These are phyloP conservation scores for Ellobium chinense DNA, from an alignment of 2,888 invertebrate species.

Conservation along the genomic window DNA sequence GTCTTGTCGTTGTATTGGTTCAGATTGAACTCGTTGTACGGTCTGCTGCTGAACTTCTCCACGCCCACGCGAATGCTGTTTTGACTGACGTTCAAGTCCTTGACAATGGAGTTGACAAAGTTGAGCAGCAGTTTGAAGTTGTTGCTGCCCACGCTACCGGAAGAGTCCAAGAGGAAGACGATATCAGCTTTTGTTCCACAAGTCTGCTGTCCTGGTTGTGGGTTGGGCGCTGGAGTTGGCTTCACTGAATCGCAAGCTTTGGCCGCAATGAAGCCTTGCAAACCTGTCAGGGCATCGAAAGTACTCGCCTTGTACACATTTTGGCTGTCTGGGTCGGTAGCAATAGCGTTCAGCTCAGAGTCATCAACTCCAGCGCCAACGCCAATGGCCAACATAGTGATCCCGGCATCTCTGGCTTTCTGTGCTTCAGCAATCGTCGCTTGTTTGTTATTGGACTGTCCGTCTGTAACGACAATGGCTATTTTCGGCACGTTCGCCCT, in stretches of 20 bases:
- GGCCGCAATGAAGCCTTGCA: constrained; percentile 60
- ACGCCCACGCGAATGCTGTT: constrained; percentile 64
- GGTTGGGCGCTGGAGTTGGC: background rate
- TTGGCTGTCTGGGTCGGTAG: constrained; percentile 51
- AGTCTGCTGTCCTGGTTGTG: constrained; percentile 41
- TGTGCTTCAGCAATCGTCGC: constrained; percentile 40
- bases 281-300: constrained; percentile 65
- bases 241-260: constrained; percentile 60
- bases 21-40: constrained; percentile 68
- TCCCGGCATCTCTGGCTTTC: background rate
- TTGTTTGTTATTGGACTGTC: constrained; percentile 60
- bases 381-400: constrained; percentile 8
- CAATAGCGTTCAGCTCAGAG: background rate
- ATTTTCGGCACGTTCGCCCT: constrained; percentile 65
- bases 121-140: constrained; percentile 66
- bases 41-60: constrained; percentile 65
- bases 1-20: constrained; percentile 61
- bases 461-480: constrained; percentile 68
- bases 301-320: constrained; percentile 70
- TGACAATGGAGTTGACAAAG: constrained; percentile 63
- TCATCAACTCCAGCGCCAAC: background rate
- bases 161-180: background rate
- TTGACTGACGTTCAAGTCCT: constrained; percentile 64
- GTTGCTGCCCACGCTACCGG: constrained; percentile 6
- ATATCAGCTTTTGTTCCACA: constrained; percentile 54